Percentiles rank a stretch among this genome's conserved stretches.
phyloP scores from a whole-genome alignment of 1,140 invertebrate genomes.

The Drosophila pectinifera region DNA sequence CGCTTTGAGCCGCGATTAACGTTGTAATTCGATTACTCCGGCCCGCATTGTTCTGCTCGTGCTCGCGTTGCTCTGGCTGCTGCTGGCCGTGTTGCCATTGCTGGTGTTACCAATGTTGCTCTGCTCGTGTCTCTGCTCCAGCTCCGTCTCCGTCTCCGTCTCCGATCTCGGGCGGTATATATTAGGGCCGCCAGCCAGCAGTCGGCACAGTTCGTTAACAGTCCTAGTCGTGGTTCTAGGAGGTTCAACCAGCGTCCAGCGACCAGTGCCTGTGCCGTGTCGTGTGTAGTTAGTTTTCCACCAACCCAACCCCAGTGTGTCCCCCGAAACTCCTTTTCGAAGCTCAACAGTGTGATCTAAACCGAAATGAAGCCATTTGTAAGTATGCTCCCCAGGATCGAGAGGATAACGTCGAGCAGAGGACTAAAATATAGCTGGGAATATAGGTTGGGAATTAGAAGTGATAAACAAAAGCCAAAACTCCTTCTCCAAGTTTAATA shows the following conservation, averaged over 20 bases:
- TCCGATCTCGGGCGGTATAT: constrained; percentile 72
- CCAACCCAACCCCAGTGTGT: constrained; percentile 31
- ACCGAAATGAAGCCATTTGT: constrained; percentile 79
- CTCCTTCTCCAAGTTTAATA: neutral
- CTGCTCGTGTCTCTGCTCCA: constrained; percentile 24
- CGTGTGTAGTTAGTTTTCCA: constrained; percentile 63
- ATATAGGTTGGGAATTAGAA: neutral
- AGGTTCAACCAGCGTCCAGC: constrained; percentile 82
- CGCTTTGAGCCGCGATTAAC: constrained; percentile 77
- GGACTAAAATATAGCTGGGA: neutral
- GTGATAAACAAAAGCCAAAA: neutral
- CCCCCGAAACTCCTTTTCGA: constrained; percentile 34
- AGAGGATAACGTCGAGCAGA: constrained; percentile 31
- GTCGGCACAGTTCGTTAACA: constrained; percentile 85
- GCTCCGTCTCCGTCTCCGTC: constrained; percentile 28
- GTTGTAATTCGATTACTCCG: constrained; percentile 81
- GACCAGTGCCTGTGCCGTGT: constrained; percentile 58
- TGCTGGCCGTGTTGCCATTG: constrained; percentile 40
- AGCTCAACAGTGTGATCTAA: constrained; percentile 63
- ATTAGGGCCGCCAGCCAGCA: constrained; percentile 72
- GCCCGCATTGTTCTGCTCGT: constrained; percentile 73
- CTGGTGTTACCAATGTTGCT: constrained; percentile 37
- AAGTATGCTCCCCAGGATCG: constrained; percentile 46
- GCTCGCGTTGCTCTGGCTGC: constrained; percentile 55
- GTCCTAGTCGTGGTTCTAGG: constrained; percentile 85